Conservation (phyloP, 2,113 vertebrate species). For the Illadopsis cleaveri region DNA sequence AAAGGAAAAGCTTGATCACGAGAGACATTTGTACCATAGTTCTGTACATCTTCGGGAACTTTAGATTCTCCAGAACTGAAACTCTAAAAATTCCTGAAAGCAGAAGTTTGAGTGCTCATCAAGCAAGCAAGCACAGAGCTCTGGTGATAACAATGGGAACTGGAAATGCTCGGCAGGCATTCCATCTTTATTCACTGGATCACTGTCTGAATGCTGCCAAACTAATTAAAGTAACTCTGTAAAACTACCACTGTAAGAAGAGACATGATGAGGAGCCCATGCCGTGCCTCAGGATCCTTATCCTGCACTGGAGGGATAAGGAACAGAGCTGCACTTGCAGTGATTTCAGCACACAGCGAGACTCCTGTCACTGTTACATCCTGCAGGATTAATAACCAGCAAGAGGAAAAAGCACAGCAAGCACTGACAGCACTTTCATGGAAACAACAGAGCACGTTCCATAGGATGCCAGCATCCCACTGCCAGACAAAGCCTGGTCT, state of each 20-base stretch:
- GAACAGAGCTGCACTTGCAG: not conserved
- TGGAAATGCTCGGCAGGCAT: not conserved
- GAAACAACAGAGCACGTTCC: not conserved
- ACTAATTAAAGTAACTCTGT: not conserved
- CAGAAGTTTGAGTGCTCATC: not conserved
- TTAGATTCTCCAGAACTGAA: not conserved
- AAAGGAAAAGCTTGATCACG: not conserved
- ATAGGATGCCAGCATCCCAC: not conserved
- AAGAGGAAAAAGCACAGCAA: not conserved
- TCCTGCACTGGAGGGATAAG: not conserved
- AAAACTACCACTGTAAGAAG: not conserved
- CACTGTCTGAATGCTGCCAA: not conserved
- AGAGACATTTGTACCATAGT: not conserved
- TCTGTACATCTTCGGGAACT: not conserved
- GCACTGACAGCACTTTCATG: not conserved
- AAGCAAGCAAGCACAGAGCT: not conserved
- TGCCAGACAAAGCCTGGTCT: not conserved
- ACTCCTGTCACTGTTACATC: not conserved
- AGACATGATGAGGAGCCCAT: rapidly evolving
- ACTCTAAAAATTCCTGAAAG: not conserved
- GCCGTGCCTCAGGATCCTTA: not conserved
- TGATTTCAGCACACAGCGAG: not conserved
- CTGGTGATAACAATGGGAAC: not conserved
- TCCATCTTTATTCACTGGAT: not conserved
- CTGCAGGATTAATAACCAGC: not conserved